A percentile compares a stretch with the other conserved stretches of the same genome.
These are phyloP conservation scores for Scyliorhinus canicula DNA, from an alignment of 2,797 vertebrate genomes.

Conservation along the genomic window DNA sequence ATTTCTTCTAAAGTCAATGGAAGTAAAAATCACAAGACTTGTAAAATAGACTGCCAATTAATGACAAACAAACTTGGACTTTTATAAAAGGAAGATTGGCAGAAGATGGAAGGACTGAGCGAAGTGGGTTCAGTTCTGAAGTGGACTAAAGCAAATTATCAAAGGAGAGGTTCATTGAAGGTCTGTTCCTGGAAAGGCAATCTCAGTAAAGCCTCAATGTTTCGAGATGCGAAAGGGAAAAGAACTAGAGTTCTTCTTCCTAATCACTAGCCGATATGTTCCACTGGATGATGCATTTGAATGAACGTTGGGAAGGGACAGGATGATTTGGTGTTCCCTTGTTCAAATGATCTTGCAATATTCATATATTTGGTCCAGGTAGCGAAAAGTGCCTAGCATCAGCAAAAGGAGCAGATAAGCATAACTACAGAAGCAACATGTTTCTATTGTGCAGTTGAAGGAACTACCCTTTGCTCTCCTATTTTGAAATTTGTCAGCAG, in stretches of 20 bases:
- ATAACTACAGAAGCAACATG: not conserved
- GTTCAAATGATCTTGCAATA: not conserved
- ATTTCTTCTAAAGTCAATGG: not conserved
- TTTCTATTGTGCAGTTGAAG: not conserved
- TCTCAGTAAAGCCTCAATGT: not conserved
- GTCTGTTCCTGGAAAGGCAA: not conserved
- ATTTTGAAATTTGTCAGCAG: not conserved
- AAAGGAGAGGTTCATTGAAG: not conserved
- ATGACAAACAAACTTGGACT: not conserved
- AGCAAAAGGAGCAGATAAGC: not conserved
- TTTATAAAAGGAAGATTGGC: not conserved
- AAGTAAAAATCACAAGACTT: not conserved
- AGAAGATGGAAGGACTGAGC: not conserved
- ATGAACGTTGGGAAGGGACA: not conserved
- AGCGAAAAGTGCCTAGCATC: not conserved
- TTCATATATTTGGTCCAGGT: not conserved
- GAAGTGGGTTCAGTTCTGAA: not conserved
- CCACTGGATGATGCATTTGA: not conserved
- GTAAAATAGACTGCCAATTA: not conserved
- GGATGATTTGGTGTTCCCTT: not conserved
- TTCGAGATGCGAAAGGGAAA: not conserved
- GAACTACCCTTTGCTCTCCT: not conserved
- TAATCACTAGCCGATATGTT: not conserved
- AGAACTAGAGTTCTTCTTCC: not conserved
- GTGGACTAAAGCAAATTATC: not conserved